Percentiles rank a stretch among this genome's conserved stretches.
These are phyloP conservation scores for Drosophila maculinotata DNA, from an alignment of 2,888 invertebrate genomes.

Conservation along the genomic window DNA sequence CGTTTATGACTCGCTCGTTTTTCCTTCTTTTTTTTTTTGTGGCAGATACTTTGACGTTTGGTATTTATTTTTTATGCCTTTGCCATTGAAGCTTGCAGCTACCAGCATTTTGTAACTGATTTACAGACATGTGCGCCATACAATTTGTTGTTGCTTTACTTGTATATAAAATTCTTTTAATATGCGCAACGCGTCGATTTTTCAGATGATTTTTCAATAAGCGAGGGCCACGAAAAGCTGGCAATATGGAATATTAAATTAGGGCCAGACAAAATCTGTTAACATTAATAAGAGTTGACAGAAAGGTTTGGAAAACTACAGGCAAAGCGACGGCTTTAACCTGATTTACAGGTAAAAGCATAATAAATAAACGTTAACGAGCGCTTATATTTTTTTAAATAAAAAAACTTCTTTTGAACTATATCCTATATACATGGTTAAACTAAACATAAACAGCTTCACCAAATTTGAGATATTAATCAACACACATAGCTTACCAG, in stretches of 20 bases:
- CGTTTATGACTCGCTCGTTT: constrained; percentile 59
- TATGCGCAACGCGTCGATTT: constrained; percentile 52
- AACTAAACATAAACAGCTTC: too few relatives aligned
- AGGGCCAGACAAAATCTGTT: constrained; percentile 12
- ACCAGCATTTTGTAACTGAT: constrained; percentile 32
- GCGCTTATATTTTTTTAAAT: too few relatives aligned
- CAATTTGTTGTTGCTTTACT: constrained; percentile 7
- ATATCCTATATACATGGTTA: too few relatives aligned
- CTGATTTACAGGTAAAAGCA: background rate
- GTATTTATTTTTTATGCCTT: constrained; percentile 42
- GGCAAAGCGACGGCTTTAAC: background rate
- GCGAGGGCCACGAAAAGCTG: constrained; percentile 1
- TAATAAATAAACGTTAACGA: too few relatives aligned
- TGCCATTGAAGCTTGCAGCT: constrained; percentile 22
- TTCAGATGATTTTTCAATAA: constrained; percentile 50
- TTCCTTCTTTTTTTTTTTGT: constrained; percentile 19
- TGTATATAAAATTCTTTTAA: constrained; percentile 53
- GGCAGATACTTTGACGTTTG: constrained; percentile 14
- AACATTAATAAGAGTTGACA: constrained; percentile 29
- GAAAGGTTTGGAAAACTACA: background rate
- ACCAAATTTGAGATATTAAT: background rate
- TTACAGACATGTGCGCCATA: constrained; percentile 34
- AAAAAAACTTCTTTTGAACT: background rate
- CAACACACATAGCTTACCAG: background rate
- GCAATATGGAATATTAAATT: constrained; percentile 27